phyloP scores from a whole-genome alignment of 2,797 vertebrate genomes.

The Erithacus rubecula region DNA sequence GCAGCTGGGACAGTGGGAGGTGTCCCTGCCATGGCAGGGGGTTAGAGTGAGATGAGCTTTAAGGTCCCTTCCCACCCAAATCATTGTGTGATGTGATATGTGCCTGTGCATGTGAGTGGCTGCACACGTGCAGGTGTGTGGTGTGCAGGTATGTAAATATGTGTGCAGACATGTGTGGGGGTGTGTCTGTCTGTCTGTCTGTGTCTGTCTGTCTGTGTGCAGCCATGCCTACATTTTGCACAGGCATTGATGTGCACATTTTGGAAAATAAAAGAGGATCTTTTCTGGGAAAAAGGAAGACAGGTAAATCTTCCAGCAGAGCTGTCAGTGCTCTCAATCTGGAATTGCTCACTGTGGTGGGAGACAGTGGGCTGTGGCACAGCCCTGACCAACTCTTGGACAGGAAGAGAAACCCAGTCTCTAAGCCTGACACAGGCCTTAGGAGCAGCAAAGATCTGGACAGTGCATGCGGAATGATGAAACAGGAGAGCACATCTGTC shows the following conservation, averaged over 20 bases:
- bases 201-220: not conserved
- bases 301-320: not conserved
- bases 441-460: not conserved
- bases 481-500: not conserved
- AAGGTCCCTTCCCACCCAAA: not conserved
- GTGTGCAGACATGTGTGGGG: rapidly evolving
- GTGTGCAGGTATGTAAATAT: not conserved
- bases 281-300: not conserved
- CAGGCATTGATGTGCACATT: rapidly evolving
- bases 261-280: not conserved
- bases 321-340: not conserved
- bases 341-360: not conserved
- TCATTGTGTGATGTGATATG: not conserved
- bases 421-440: not conserved
- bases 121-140: not conserved
- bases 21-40: not conserved
- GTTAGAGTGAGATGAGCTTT: not conserved
- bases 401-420: not conserved
- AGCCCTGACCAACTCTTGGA: not conserved
- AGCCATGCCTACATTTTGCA: not conserved
- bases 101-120: not conserved
- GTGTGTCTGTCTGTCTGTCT: no score
- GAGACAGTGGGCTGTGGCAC: not conserved
- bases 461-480: not conserved
- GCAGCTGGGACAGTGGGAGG: not conserved